A percentile compares a stretch with the other conserved stretches of the same genome.
These are phyloP conservation scores for Leptodactylus fuscus DNA, from an alignment of 2,113 vertebrate genomes.

Conservation along the genomic window DNA sequence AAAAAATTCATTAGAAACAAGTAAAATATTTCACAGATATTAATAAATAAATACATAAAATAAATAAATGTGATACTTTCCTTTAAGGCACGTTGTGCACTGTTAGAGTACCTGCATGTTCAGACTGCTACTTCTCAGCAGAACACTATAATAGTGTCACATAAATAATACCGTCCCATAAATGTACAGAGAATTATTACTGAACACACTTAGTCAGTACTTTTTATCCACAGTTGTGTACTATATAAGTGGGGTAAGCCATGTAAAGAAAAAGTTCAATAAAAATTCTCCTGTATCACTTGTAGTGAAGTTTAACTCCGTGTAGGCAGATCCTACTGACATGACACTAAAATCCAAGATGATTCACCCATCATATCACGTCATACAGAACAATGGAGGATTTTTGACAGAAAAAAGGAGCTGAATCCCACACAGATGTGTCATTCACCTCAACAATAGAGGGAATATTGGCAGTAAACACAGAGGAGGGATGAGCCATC, in stretches of 20 bases:
- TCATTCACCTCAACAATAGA: conserved; percentile 24
- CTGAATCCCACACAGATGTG: conserved; percentile 41
- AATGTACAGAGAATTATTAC: background rate
- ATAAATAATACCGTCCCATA: background rate
- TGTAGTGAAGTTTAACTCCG: background rate
- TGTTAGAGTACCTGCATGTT: no score
- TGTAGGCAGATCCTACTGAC: background rate
- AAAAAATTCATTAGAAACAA: no score
- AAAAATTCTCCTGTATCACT: background rate
- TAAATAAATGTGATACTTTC: no score
- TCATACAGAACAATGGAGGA: conserved; percentile 5
- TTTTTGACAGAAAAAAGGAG: background rate
- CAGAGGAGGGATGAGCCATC: background rate
- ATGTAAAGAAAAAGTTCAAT: background rate
- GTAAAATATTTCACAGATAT: no score
- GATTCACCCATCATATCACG: conserved; percentile 20
- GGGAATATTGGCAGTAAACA: background rate
- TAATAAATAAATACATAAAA: no score
- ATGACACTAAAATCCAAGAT: conserved; percentile 32
- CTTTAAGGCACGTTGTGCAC: no score
- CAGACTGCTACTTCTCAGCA: no score
- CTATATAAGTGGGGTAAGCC: no score
- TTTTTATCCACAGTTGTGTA: no score
- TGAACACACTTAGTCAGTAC: background rate
- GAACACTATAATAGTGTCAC: no score